Conservation (phyloP, 2,888 invertebrate genomes). For the Nephrotoma appendiculata region DNA sequence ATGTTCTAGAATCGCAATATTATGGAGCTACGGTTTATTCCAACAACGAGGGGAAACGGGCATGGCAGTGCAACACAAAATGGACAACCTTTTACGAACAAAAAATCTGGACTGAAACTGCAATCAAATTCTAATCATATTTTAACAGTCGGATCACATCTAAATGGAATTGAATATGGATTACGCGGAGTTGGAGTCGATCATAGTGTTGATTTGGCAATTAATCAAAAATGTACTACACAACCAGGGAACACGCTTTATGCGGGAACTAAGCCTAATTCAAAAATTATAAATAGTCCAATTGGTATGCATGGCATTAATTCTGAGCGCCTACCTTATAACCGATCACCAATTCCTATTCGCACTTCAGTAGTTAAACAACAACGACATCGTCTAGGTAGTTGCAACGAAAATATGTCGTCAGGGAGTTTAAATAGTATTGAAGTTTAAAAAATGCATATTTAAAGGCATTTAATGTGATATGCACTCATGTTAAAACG, state of each 20-base stretch:
- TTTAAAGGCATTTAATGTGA: neutral
- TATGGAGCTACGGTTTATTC: conserved; percentile 32
- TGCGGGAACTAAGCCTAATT: conserved; percentile 20
- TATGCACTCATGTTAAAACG: neutral
- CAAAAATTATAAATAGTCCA: conserved; percentile 20
- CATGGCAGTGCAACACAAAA: conserved; percentile 15
- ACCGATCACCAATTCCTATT: conserved; percentile 28
- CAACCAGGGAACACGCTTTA: conserved; percentile 9
- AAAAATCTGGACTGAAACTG: neutral
- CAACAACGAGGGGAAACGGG: conserved; percentile 15
- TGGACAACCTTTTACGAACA: neutral
- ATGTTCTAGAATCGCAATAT: conserved; percentile 33
- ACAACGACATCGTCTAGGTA: conserved; percentile 29
- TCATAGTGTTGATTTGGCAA: conserved; percentile 8
- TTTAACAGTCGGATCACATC: conserved; percentile 18
- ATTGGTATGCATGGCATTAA: conserved; percentile 22
- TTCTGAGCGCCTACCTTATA: conserved; percentile 6
- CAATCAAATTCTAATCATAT: conserved; percentile 5
- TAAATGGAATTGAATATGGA: conserved; percentile 26
- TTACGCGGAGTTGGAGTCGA: conserved; percentile 24
- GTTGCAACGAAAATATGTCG: conserved; percentile 32
- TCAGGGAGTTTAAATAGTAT: conserved; percentile 34
- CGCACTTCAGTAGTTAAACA: conserved; percentile 25
- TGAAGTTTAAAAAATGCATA: conserved; percentile 21
- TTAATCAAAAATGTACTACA: conserved; percentile 1